Conservation (phyloP, 2,113 vertebrate genomes). For the Lepidothrix coronata region DNA sequence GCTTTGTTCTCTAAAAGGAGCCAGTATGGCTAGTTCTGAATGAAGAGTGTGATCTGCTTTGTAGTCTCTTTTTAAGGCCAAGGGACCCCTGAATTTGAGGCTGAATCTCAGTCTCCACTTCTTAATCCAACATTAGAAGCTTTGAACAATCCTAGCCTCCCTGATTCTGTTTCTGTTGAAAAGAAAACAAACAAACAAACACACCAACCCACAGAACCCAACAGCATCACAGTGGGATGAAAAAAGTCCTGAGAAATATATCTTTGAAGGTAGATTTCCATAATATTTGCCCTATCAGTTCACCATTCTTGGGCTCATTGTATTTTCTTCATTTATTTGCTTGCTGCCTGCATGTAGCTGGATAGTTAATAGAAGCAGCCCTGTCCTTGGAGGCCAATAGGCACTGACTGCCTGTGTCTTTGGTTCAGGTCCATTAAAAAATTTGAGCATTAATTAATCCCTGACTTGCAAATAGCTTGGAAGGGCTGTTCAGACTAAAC, state of each 20-base stretch:
- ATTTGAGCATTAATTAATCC: constrained; percentile 52
- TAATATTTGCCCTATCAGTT: background rate
- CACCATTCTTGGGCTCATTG: background rate
- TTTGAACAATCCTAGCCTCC: background rate
- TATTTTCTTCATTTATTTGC: constrained; percentile 24
- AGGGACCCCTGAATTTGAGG: background rate
- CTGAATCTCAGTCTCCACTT: background rate
- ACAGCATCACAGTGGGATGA: background rate
- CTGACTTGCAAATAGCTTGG: constrained; percentile 43
- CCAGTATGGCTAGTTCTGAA: background rate
- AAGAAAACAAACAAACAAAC: background rate
- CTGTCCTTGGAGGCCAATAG: constrained; percentile 45
- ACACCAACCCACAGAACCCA: background rate
- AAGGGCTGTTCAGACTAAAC: constrained; percentile 14
- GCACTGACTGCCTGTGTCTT: constrained; percentile 34
- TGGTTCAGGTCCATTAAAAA: constrained; percentile 58
- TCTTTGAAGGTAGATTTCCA: background rate
- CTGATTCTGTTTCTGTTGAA: background rate
- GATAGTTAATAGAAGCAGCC: background rate
- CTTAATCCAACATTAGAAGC: background rate
- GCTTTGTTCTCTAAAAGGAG: background rate
- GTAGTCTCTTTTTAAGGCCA: background rate
- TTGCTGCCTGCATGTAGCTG: background rate
- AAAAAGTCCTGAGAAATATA: background rate
- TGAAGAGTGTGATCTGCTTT: background rate